Evolutionary conservation across 2,888 invertebrate species (phyloP).

Genomic region (Megastigmus dorsalis): DNA sequence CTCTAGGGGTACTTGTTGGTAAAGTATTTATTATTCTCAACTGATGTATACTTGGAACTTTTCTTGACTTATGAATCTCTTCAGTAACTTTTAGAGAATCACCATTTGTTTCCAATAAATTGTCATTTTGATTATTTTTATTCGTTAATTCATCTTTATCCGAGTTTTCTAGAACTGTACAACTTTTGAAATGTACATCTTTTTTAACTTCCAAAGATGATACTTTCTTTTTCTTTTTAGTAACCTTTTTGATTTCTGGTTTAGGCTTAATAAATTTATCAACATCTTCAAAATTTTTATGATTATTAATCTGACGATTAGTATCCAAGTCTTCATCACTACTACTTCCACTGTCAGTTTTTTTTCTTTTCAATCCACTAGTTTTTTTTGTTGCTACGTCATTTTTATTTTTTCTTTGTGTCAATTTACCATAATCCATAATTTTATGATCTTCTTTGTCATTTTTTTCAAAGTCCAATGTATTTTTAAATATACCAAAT

Average conservation of each 20-base stretch:
- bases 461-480: neutral
- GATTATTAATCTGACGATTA: neutral
- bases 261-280: neutral
- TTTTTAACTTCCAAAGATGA: neutral
- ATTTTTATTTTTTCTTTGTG: neutral
- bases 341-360: neutral
- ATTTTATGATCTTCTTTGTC: neutral
- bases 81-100: neutral
- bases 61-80: neutral
- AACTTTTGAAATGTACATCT: neutral
- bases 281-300: neutral
- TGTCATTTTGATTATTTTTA: neutral
- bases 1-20: slow-evolving; percentile 29
- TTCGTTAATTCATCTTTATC: neutral
- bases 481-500: neutral
- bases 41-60: neutral
- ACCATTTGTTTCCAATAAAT: neutral
- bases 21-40: neutral
- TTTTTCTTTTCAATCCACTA: slow-evolving; percentile 15
- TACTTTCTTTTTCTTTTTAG: slow-evolving; percentile 19
- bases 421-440: neutral
- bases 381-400: neutral
- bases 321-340: slow-evolving; percentile 15
- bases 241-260: neutral
- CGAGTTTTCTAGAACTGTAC: neutral